These are phyloP conservation scores for Pogonophryne albipinna DNA, from an alignment of 2,797 vertebrate genomes.

Conservation along the genomic window DNA sequence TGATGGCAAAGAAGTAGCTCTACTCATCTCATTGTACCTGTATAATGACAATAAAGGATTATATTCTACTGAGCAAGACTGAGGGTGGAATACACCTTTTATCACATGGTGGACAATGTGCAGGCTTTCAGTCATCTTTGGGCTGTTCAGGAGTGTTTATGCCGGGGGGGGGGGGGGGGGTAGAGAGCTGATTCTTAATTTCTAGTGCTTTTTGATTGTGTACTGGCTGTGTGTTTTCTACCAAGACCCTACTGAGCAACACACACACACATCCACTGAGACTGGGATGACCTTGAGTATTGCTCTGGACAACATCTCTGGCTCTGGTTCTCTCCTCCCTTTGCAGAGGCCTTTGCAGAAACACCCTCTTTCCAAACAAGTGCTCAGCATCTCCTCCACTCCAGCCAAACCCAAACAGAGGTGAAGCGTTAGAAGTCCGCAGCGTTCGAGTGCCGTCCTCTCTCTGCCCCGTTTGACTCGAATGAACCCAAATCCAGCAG, in stretches of 20 bases:
- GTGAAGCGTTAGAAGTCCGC: slow-evolving; percentile 34
- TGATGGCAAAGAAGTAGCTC: no score
- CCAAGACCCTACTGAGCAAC: background rate
- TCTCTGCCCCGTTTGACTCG: slow-evolving; percentile 14
- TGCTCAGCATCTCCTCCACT: slow-evolving; percentile 6
- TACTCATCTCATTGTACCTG: no score
- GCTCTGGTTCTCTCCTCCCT: slow-evolving; percentile 8
- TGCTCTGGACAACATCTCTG: background rate
- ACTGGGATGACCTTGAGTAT: background rate
- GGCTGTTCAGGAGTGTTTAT: no score
- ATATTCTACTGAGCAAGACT: no score
- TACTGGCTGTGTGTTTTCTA: no score
- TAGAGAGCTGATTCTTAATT: no score
- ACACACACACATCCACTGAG: background rate
- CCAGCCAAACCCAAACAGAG: slow-evolving; percentile 29
- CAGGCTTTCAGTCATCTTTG: no score
- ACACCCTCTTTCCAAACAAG: slow-evolving; percentile 24
- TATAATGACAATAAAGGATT: no score
- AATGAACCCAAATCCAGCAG: slow-evolving; percentile 11
- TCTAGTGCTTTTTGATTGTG: no score
- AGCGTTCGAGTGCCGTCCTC: background rate
- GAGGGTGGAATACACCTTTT: no score
- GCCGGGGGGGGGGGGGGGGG: no score
- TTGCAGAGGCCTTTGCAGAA: slow-evolving; percentile 11
- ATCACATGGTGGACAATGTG: no score